Conservation (phyloP, 2,797 vertebrate genomes). For the Rhodeus uyekii region DNA sequence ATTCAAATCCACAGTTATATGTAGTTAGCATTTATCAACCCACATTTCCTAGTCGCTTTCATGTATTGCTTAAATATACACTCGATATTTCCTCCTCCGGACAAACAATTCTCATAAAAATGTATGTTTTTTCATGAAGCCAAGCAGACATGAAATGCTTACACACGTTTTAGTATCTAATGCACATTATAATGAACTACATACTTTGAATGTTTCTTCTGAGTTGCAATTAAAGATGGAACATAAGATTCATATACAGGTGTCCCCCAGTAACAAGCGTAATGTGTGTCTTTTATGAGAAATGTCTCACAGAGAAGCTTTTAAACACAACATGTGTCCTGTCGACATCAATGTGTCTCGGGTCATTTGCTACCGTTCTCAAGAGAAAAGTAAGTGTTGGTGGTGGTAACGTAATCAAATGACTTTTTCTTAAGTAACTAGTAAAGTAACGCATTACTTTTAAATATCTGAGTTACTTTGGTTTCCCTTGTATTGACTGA, state of each 20-base stretch:
- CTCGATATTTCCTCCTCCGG: slow-evolving; percentile 15
- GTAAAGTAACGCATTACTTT: too few relatives aligned
- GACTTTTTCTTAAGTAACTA: too few relatives aligned
- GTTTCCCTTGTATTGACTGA: too few relatives aligned
- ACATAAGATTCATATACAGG: neutral
- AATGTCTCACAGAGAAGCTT: neutral
- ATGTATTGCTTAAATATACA: slow-evolving; percentile 51
- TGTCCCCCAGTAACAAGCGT: slow-evolving; percentile 22
- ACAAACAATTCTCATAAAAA: slow-evolving; percentile 14
- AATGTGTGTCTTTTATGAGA: neutral
- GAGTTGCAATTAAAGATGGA: slow-evolving; percentile 12
- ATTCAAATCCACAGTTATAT: slow-evolving; percentile 32
- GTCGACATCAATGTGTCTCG: neutral
- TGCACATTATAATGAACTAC: neutral
- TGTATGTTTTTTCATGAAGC: neutral
- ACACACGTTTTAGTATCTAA: neutral
- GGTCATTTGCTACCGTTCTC: neutral
- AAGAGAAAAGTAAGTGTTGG: neutral
- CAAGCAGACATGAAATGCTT: slow-evolving; percentile 23
- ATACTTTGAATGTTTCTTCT: slow-evolving; percentile 10
- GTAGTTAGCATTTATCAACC: slow-evolving; percentile 24
- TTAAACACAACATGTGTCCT: neutral
- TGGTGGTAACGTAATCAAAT: too few relatives aligned
- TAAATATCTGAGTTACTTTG: too few relatives aligned
- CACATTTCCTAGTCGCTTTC: slow-evolving; percentile 2